phyloP scores from a whole-genome alignment of 2,888 invertebrate genomes.

The Brassicogethes aeneus region DNA sequence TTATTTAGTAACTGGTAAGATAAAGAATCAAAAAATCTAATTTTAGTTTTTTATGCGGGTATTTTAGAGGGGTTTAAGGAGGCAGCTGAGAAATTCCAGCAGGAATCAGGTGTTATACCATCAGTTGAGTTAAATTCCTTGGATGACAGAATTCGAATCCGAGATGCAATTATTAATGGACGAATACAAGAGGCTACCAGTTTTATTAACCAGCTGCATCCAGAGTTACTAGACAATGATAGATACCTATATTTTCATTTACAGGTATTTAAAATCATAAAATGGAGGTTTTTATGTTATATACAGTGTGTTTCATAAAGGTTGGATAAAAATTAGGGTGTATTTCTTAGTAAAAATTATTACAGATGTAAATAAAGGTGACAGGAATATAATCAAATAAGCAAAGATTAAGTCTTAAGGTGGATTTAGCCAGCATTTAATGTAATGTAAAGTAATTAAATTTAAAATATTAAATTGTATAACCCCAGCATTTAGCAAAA shows the following conservation, averaged over 20 bases:
- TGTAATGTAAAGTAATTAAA: too few relatives aligned
- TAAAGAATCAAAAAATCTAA: not conserved
- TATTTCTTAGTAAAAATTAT: too few relatives aligned
- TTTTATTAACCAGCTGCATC: conserved; percentile 88
- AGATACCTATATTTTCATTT: conserved; percentile 92
- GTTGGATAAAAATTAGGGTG: too few relatives aligned
- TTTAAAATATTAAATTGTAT: too few relatives aligned
- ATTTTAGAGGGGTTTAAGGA: conserved; percentile 84
- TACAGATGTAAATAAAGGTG: too few relatives aligned
- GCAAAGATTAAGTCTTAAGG: too few relatives aligned
- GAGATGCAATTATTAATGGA: conserved; percentile 89
- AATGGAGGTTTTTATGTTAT: not conserved
- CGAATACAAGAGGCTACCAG: conserved; percentile 88
- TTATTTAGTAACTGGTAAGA: conserved; percentile 88
- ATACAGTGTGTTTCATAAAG: too few relatives aligned
- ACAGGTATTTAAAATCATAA: conserved; percentile 49
- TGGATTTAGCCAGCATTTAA: too few relatives aligned
- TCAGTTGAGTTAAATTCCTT: conserved; percentile 73
- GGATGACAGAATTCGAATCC: conserved; percentile 85
- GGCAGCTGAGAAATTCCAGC: conserved; percentile 92
- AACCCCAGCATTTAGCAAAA: too few relatives aligned
- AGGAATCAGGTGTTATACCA: conserved; percentile 82
- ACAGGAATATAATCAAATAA: too few relatives aligned
- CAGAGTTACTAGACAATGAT: conserved; percentile 90
- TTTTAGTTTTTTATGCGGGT: conserved; percentile 8